A percentile compares a stretch with the other conserved stretches of the same genome.
Evolutionary conservation across 30 jellyfish, hydroid and myxozoan species (phyloP).

Genomic region (Hydractinia echinata): DNA sequence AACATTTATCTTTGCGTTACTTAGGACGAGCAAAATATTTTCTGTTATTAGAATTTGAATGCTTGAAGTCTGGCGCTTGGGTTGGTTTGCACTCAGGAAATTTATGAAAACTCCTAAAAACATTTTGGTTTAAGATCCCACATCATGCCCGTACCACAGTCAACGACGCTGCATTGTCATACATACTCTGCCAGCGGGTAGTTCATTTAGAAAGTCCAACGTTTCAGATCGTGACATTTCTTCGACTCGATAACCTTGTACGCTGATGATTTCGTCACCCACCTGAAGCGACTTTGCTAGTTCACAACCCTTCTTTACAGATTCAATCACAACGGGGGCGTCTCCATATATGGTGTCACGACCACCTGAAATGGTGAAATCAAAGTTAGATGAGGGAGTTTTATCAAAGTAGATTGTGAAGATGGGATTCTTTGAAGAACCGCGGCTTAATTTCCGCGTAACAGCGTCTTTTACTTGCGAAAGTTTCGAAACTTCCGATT

Average conservation of each 20-base stretch:
- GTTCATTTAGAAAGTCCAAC: conserved; percentile 4
- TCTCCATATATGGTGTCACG: conserved; percentile 60
- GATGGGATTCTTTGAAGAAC: background rate
- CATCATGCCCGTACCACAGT: too few species aligned
- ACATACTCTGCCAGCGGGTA: conserved; percentile 30
- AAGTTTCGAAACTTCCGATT: background rate
- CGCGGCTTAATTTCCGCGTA: conserved; percentile 1
- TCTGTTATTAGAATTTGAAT: too few species aligned
- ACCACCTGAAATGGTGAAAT: conserved; percentile 60
- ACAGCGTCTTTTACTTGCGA: background rate
- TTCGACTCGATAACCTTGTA: conserved; percentile 29
- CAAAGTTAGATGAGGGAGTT: conserved; percentile 33
- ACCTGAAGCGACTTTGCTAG: conserved; percentile 4
- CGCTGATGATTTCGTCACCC: conserved; percentile 26
- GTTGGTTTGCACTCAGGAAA: too few species aligned
- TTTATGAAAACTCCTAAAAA: too few species aligned
- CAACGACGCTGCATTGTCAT: conserved; percentile 1
- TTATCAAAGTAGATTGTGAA: conserved; percentile 27
- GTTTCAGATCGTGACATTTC: conserved; percentile 18
- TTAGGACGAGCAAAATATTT: too few species aligned
- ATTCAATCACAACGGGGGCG: conserved; percentile 12
- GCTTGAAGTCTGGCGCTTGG: too few species aligned
- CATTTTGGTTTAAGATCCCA: too few species aligned
- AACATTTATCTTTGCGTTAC: too few species aligned
- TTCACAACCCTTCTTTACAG: conserved; percentile 20